Evolutionary conservation across 2,113 vertebrate genomes (phyloP), one percentile per base, ranked within the genome.

Genomic region (Setophaga petechia): DNA sequence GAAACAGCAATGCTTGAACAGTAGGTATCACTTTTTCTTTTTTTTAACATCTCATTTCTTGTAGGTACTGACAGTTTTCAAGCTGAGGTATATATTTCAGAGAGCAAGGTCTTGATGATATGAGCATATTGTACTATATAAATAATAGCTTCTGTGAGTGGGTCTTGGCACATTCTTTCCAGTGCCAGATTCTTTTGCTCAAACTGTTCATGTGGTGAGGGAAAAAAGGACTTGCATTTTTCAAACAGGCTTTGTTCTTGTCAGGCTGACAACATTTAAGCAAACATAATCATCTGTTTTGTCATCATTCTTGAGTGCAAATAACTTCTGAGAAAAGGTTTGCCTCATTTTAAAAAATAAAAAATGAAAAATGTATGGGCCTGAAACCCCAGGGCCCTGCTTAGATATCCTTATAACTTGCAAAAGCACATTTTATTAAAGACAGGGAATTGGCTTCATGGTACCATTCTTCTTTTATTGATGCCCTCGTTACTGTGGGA

Each of bases 61-160:
- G 82, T 83, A 87, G 67, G 77, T 79, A 84, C 81, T 93, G 91
- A 93, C 89, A 95, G 49, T 72, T 95, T 95, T 96, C 84, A 94
- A 91, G 79, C 69, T 84, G 90, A 95, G 94, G 93, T 97, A 77
- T 94, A 72, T 84, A 87, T 96, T 96, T 93, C 95, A 95, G 91
- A 83, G 94, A 92, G 87, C 94, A 83, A 85, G 92, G 84, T 95
- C 94, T 94, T 93, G 94, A 92, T 87, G 81, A 93, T 97, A 95
- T 80, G 67, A 95, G 37, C 89, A 91, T 89, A 95, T 97, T 95
- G 86, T 89, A 91, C 61, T 74, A 59, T 82, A 93, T 93, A 94
- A 96, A 96, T 96, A 95, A 95, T 94, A 94, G 69, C 85, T 96
- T 94, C 75, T 93, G 52, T 80, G 93, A 92, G 39, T 31, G 37